Base-by-base conservation (phyloP, 30 jellyfish, hydroid and myxozoan species). In the Nemopilema nomurai region DNA sequence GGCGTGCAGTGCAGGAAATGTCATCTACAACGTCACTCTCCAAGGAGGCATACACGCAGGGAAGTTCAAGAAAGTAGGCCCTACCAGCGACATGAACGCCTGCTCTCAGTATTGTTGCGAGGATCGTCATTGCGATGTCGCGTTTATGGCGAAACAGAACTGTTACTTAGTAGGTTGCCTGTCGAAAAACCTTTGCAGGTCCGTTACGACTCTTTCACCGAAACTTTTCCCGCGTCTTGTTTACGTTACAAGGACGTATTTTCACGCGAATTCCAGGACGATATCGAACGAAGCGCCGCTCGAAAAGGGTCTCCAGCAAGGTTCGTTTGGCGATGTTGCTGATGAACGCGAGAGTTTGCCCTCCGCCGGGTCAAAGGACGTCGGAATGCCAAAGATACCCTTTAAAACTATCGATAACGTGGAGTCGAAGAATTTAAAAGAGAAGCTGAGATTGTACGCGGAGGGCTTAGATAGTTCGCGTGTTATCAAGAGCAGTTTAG, bases 41-140 rank as follows among this genome's bases (percentile, higher is more conserved):
- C 96, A 77, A 28, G 99, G 96, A 30, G 99, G 99, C 18, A 94
- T 94, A 17, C 97, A 75, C 62, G 91, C 99, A 21, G 99, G 99
- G 30, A 72, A 94, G 49, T 94, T 94, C 97, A 89, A 81, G 50
- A 89, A 94, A 71, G 75, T 89, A 74, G 99, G 99, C 67, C 77
- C 82, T 25, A 75, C 90, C 28, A 66, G 57, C 33, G 97, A 86
- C 64, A 84, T 89, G 90, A 66, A 69, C 51, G 57, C 91, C 20
- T 94, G 99, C 83, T 71, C 92, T 26, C 96, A 74, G 23, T 80
- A 29, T 67, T 94, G 99, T 76, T 94, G 99, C 97, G 95, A 94
- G 84, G 96, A 89, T 75, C 93, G 85, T 28, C 50, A 69, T 1
- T 94, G 99, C 96, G 92, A 85, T 57, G 97, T 94, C 0, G 99